These are phyloP conservation scores for Myotis brandtii DNA, from an alignment of 2,113 vertebrate species.

Conservation along the genomic window DNA sequence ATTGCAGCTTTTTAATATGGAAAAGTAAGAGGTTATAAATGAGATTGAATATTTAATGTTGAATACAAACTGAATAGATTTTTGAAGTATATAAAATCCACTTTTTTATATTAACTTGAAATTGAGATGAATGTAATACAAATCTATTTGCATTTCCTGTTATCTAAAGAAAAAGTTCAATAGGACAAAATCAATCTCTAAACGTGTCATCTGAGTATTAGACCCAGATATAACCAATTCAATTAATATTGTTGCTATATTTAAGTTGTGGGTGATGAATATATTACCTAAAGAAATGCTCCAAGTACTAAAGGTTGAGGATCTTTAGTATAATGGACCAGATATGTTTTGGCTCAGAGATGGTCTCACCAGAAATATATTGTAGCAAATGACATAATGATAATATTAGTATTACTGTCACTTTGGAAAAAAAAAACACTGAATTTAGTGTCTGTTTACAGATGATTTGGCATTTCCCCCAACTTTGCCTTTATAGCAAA, in stretches of 20 bases:
- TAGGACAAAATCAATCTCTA: neutral
- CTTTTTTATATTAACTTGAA: slow-evolving; percentile 44
- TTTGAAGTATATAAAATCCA: neutral
- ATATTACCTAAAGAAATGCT: neutral
- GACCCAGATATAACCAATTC: neutral
- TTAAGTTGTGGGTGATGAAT: neutral
- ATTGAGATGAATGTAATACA: neutral
- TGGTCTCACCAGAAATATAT: neutral
- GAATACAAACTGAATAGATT: neutral
- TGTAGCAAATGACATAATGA: neutral
- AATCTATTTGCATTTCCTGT: neutral
- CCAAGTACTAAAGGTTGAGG: neutral
- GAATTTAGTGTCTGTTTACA: neutral
- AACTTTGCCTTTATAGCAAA: neutral
- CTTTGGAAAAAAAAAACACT: neutral
- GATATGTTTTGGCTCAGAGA: neutral
- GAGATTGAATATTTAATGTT: neutral
- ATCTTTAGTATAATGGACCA: neutral
- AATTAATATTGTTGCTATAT: neutral
- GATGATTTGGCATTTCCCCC: neutral
- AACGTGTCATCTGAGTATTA: neutral
- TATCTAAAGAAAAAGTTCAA: neutral
- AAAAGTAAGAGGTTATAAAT: neutral
- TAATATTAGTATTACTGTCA: neutral
- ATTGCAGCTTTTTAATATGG: neutral